Evolutionary conservation across 2,888 invertebrate species (phyloP).

Genomic region (Heteromyza rotundicornis): DNA sequence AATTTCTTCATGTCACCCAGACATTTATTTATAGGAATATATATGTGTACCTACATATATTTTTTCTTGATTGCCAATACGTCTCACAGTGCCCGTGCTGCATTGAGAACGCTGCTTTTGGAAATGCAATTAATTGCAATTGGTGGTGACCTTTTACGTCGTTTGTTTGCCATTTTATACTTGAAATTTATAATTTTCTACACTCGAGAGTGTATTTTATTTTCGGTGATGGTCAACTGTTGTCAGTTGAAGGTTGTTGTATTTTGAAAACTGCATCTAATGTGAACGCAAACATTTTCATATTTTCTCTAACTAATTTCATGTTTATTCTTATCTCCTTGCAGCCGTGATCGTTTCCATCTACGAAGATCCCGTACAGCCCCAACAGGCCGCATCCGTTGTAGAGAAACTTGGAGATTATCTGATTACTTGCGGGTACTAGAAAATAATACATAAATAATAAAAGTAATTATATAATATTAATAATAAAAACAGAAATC

Average conservation of each 20-base stretch:
- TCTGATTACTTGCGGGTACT: conserved; percentile 96
- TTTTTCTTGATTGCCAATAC: background rate
- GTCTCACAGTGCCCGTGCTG: background rate
- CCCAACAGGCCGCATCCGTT: conserved; percentile 95
- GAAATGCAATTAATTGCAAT: conserved; percentile 13
- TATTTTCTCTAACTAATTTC: background rate
- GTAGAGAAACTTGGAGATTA: conserved; percentile 97
- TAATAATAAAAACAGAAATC: conserved; percentile 37
- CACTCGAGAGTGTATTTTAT: background rate
- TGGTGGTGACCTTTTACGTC: background rate
- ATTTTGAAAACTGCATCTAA: conserved; percentile 16
- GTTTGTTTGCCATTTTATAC: background rate
- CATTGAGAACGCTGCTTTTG: conserved; percentile 10
- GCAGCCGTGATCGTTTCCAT: conserved; percentile 91
- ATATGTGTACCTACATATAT: too few species aligned
- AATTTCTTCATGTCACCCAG: too few species aligned
- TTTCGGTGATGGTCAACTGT: background rate
- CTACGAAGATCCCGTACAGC: conserved; percentile 95
- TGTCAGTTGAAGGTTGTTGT: conserved; percentile 12
- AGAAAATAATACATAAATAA: conserved; percentile 65
- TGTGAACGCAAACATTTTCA: conserved; percentile 24
- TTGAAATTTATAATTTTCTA: conserved; percentile 4
- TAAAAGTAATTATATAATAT: conserved; percentile 49
- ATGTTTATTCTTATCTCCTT: conserved; percentile 60
- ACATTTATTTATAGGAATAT: too few species aligned